These are phyloP conservation scores for Dolichallabes microphthalmus DNA, from an alignment of 2,113 vertebrate species.

Conservation along the genomic window DNA sequence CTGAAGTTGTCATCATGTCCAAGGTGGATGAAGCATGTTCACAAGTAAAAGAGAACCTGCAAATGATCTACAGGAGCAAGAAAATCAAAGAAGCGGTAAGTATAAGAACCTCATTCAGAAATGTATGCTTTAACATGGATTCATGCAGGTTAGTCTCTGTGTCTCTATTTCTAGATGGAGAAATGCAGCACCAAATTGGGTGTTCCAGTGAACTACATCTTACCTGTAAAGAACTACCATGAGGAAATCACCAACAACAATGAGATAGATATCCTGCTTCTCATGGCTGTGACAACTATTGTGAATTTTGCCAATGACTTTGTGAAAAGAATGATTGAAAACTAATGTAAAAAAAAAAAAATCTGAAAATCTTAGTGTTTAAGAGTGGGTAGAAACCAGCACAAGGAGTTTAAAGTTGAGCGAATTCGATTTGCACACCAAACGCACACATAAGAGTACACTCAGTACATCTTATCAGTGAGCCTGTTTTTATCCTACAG, in stretches of 20 bases:
- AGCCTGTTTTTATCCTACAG: too few relatives aligned
- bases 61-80: not conserved
- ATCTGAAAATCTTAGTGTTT: too few relatives aligned
- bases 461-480: too few relatives aligned
- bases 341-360: too few relatives aligned
- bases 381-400: too few relatives aligned
- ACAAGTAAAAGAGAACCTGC: not conserved
- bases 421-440: too few relatives aligned
- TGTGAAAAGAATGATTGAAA: not conserved
- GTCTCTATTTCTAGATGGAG: not conserved
- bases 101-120: not conserved
- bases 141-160: not conserved
- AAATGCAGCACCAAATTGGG: not conserved
- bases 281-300: not conserved
- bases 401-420: too few relatives aligned
- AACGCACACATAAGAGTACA: too few relatives aligned
- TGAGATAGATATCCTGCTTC: slow-evolving; percentile 18
- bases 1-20: slow-evolving; percentile 10
- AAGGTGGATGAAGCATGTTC: slow-evolving; percentile 21
- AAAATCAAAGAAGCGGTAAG: slow-evolving; percentile 9
- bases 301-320: slow-evolving; percentile 7
- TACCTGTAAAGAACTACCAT: slow-evolving; percentile 29
- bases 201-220: slow-evolving; percentile 1
- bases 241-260: not conserved
- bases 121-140: too few relatives aligned